Evolutionary conservation across 2,888 invertebrate genomes (phyloP), one percentile per base, ranked within the genome.

Genomic region (Hypercompe scribonia): DNA sequence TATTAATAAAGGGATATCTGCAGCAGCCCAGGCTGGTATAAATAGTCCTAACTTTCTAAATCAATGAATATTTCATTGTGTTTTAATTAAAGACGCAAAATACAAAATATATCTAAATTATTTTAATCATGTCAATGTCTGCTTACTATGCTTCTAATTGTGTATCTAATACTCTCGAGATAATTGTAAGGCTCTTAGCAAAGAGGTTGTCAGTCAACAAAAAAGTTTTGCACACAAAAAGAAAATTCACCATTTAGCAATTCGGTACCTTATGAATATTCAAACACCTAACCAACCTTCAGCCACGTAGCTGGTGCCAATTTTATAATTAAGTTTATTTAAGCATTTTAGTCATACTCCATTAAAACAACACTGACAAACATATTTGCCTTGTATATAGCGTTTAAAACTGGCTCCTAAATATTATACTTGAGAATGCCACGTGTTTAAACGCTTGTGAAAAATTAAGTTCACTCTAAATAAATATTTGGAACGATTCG

Each of bases 231-330:
- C 78, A 76, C 69, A 77, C 78, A 80, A 83, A 82, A 73, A 74
- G 77, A 81, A 84, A 84, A 78, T 81, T 82, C 83, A 80, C 78
- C 76, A 80, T 80, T 84, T 70, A 73, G 78, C 78, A 81, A 84
- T 85, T 84, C 77, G 74, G 70, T 77, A 73, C 34, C 73, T 84
- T 78, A 84, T 85, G 81, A 84, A 84, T 84, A 84, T 85, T 80
- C 81, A 84, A 78, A 78, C 46, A 75, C 65, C 73, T 76, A 63
- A 68, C 73, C 67, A 77, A 78, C 77, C 42, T 78, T 79, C 78
- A 77, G 69, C 70, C 70, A 81, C 69, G 82, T 82, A 77, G 78
- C 72, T 75, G 72, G 75, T 81, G 79, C 76, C 79, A 84, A 79
- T 76, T 84, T 81, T 78, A 76, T 77, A 78, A 77, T 84, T 81